Percentiles rank a stretch among this genome's conserved stretches.
These are phyloP conservation scores for Acholoe squamosa DNA, from an alignment of 2,888 invertebrate genomes.

Conservation along the genomic window DNA sequence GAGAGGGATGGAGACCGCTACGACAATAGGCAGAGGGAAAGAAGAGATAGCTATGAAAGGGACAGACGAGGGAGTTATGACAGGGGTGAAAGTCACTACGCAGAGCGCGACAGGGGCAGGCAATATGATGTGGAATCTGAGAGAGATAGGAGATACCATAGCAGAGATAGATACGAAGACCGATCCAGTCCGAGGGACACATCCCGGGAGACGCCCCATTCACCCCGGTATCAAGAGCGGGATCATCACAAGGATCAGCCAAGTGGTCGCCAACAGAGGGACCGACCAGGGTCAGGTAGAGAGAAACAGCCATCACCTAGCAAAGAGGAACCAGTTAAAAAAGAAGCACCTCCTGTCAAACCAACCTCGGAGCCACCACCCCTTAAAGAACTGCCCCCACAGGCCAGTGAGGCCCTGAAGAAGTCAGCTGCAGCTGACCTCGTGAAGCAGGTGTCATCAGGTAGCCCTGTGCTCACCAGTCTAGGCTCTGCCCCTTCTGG, in stretches of 20 bases:
- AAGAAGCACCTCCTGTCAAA: background rate
- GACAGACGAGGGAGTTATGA: background rate
- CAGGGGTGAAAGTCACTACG: background rate
- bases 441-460: conserved; percentile 53
- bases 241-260: background rate
- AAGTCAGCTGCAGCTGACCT: conserved; percentile 31
- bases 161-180: background rate
- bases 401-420: conserved; percentile 50
- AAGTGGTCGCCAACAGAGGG: background rate
- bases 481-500: conserved; percentile 25
- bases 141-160: background rate
- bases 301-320: background rate
- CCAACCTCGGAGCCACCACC: conserved; percentile 10
- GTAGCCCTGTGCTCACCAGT: conserved; percentile 18
- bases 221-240: background rate
- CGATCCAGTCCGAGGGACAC: background rate
- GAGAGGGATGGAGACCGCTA: conserved; percentile 30
- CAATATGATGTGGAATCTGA: conserved; percentile 11
- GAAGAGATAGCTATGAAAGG: background rate
- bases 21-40: background rate
- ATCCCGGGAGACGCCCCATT: background rate
- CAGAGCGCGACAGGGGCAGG: background rate
- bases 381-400: conserved; percentile 55
- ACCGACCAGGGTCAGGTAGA: background rate
- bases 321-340: background rate